These are phyloP conservation scores for Pycnonotus jocosus DNA, from an alignment of 2,113 vertebrate species.

Conservation along the genomic window DNA sequence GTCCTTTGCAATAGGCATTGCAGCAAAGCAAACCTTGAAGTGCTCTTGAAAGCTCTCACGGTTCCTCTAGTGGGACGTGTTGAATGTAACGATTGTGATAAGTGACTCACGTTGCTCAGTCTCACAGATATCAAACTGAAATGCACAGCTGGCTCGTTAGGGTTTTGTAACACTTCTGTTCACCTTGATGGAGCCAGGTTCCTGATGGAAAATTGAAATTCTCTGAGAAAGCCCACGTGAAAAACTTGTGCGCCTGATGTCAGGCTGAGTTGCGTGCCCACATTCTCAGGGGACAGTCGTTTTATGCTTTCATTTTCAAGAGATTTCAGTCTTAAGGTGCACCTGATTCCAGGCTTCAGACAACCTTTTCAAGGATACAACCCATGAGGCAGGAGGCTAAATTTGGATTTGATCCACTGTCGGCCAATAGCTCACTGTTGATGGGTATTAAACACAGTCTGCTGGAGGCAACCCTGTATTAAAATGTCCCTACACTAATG, in stretches of 20 bases:
- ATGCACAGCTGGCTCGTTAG: not conserved
- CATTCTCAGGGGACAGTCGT: not conserved
- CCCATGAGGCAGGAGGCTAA: not conserved
- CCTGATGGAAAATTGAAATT: not conserved
- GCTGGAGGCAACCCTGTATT: not conserved
- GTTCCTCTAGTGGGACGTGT: not conserved
- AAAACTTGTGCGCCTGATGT: not conserved
- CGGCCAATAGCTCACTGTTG: not conserved
- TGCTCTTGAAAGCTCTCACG: constrained; percentile 27
- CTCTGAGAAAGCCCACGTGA: not conserved
- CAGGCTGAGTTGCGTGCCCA: not conserved
- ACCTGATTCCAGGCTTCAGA: not conserved
- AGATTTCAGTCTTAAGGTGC: not conserved
- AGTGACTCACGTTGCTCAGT: not conserved
- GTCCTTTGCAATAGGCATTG: not conserved
- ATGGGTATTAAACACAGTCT: not conserved
- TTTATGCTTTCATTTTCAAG: not conserved
- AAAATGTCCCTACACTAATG: not conserved
- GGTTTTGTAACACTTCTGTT: not conserved
- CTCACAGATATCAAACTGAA: not conserved
- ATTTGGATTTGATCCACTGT: not conserved
- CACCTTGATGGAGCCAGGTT: not conserved
- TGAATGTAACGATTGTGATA: not conserved
- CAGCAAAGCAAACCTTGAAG: constrained; percentile 46
- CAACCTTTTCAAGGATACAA: not conserved